A percentile compares a stretch with the other conserved stretches of the same genome.
Evolutionary conservation across 2,113 vertebrate species (phyloP).

Genomic region (Eidolon helvum): DNA sequence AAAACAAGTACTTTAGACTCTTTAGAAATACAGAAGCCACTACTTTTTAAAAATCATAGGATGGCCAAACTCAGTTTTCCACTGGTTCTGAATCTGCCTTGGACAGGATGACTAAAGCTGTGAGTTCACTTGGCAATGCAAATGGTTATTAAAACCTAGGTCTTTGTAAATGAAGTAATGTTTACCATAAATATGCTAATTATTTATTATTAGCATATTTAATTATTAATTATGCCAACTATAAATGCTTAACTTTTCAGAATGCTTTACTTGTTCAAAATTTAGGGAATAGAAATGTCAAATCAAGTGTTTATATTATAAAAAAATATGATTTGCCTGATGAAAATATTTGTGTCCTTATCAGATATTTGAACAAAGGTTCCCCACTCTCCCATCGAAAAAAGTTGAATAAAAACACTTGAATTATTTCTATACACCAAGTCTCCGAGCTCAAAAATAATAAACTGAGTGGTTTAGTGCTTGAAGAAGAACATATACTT

Average conservation of each 20-base stretch:
- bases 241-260: background rate
- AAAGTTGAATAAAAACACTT: background rate
- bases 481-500: background rate
- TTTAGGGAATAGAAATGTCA: background rate
- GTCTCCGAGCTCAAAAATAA: background rate
- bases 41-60: background rate
- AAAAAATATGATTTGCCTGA: background rate
- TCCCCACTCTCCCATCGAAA: background rate
- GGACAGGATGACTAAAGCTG: background rate
- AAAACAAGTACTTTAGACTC: background rate
- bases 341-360: background rate
- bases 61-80: background rate
- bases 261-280: background rate
- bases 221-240: too few species aligned
- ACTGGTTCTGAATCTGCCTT: rapidly evolving
- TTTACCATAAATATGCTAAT: background rate
- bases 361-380: background rate
- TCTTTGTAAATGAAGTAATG: background rate
- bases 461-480: background rate
- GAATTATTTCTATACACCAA: background rate
- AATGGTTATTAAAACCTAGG: background rate
- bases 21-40: background rate
- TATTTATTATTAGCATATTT: too few species aligned
- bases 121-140: background rate
- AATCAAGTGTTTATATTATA: background rate